Evolutionary conservation across 2,113 vertebrate species (phyloP).

Genomic region (Thamnophis sirtalis): DNA sequence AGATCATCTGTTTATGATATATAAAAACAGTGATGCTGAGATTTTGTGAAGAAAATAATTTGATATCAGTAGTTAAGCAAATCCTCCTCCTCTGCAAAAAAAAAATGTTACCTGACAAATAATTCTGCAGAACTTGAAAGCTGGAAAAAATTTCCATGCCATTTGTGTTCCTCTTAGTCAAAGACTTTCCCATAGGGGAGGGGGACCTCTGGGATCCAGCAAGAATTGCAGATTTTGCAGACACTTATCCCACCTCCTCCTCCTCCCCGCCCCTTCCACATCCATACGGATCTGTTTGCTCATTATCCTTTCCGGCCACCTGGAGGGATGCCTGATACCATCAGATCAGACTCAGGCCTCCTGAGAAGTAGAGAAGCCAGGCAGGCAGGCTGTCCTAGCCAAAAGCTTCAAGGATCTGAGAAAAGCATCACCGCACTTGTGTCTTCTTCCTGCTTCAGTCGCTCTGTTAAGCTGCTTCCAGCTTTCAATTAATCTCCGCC

Average conservation of each 20-base stretch:
- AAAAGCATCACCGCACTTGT: background rate
- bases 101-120: background rate
- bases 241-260: background rate
- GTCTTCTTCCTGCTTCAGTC: background rate
- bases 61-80: background rate
- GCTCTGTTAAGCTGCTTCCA: background rate
- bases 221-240: background rate
- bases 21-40: background rate
- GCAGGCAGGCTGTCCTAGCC: background rate
- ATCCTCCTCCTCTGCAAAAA: background rate
- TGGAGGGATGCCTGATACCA: background rate
- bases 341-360: background rate
- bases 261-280: background rate
- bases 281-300: too few species aligned
- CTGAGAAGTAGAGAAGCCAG: background rate
- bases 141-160: background rate
- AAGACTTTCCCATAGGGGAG: background rate
- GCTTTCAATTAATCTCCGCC: slow-evolving; percentile 11
- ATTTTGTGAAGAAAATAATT: background rate
- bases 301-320: background rate
- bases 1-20: background rate
- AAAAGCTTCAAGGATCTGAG: background rate
- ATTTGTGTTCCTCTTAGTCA: background rate
- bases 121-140: background rate
- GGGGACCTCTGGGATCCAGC: background rate